These are phyloP conservation scores for Ostrea edulis DNA, from an alignment of 1,140 invertebrate genomes.

Conservation along the genomic window DNA sequence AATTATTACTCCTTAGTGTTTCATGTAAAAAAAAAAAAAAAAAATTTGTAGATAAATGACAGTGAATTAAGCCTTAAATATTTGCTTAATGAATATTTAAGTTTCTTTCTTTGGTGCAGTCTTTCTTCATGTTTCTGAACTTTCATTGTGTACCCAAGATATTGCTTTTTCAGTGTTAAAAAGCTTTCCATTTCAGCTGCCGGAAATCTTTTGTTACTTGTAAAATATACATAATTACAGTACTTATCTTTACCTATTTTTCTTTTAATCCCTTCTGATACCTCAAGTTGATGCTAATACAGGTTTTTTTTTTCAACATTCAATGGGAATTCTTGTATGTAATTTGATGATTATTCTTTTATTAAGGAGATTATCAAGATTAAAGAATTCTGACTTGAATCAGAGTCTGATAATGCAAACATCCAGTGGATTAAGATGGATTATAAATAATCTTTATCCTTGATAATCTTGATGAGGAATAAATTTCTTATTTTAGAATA, in stretches of 20 bases:
- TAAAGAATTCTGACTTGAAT: constrained; percentile 16
- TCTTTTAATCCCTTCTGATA: background rate
- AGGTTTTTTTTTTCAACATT: constrained; percentile 12
- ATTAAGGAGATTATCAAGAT: constrained; percentile 37
- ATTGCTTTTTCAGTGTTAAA: constrained; percentile 37
- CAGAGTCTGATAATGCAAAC: constrained; percentile 8
- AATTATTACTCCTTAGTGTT: background rate
- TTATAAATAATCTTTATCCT: constrained; percentile 27
- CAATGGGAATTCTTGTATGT: constrained; percentile 11
- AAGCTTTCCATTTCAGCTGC: constrained; percentile 34
- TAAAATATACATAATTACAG: background rate
- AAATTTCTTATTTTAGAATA: constrained; percentile 1
- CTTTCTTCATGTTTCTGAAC: constrained; percentile 12
- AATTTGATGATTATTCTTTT: constrained; percentile 33
- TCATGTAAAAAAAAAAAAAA: background rate
- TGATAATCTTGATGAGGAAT: constrained; percentile 22
- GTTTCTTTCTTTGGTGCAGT: constrained; percentile 28
- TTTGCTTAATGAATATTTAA: constrained; percentile 27
- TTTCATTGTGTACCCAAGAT: constrained; percentile 30
- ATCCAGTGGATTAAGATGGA: constrained; percentile 9
- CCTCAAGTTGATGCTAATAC: constrained; percentile 26
- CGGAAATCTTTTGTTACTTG: constrained; percentile 11
- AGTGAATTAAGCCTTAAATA: constrained; percentile 9
- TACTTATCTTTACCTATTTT: constrained; percentile 4
- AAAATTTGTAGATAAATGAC: background rate